Evolutionary conservation across 2,888 invertebrate genomes (phyloP), one percentile per base, ranked within the genome.

Genomic region (Congeria kusceri): DNA sequence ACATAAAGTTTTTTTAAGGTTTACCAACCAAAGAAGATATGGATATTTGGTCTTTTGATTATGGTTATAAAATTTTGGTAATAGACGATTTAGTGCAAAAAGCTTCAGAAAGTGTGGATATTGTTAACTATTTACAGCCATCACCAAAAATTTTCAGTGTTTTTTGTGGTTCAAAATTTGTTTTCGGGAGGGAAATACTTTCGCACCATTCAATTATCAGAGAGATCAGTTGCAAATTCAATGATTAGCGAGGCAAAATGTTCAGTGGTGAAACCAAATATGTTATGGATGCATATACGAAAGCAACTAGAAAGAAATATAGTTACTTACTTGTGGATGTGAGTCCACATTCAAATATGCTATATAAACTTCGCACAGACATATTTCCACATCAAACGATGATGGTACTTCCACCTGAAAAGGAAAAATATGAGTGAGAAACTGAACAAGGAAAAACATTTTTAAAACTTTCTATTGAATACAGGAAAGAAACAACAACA

Each of bases 201-300:
- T 66, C 64, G 84, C 15, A 83, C 82, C 1, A 25, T 80, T 82
- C 32, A 75, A 67, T 18, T 78, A 77, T 67, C 68, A 68, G 25
- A 56, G 76, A 28, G 80, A 80, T 68, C 58, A 73, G 61, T 29
- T 68, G 27, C 83, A 85, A 39, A 80, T 85, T 47, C 69, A 79
- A 71, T 77, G 72, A 20, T 66, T 85, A n/a, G 85, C 83, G 13
- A 80, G 44, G 62, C 83, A n/a, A 85, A 62, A 77, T 83, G 61
- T 79, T 83, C 57, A 75, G 77, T 0, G 71, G 76, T 28, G 59
- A 83, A 39, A 73, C 63, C 9, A 75, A 65, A 58, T 85, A 77
- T 75, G 79, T 85, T 23, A 79, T 75, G 68, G 70, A 75, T 73
- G 73, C 77, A 23, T 83, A 77, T 44, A 58, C 20, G 39, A 73